phyloP scores from a whole-genome alignment of 2,113 vertebrate genomes.

The Cricetomys ansorgei region DNA sequence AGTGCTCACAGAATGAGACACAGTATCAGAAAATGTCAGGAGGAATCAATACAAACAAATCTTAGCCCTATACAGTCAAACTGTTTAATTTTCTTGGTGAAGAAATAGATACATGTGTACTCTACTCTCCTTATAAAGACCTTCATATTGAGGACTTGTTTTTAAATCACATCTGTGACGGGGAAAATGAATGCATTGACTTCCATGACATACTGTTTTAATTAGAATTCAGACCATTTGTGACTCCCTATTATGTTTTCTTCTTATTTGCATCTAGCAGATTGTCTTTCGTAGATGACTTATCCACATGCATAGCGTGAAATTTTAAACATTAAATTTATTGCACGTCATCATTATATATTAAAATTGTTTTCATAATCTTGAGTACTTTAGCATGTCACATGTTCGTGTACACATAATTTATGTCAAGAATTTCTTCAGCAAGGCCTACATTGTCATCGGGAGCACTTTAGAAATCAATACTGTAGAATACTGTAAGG shows the following conservation, averaged over 20 bases:
- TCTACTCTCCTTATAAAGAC: constrained; percentile 7
- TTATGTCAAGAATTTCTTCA: constrained; percentile 76
- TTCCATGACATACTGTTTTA: constrained; percentile 69
- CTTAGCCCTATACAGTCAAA: not conserved
- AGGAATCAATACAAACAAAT: not conserved
- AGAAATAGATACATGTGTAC: constrained; percentile 20
- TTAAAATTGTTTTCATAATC: constrained; percentile 77
- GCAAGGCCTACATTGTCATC: constrained; percentile 76
- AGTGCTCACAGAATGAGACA: not conserved
- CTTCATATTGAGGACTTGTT: not conserved
- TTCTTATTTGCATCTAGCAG: constrained; percentile 53
- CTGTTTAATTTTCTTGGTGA: not conserved
- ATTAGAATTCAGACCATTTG: constrained; percentile 70
- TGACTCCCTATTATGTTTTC: not conserved
- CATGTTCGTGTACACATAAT: constrained; percentile 72
- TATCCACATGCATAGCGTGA: constrained; percentile 55
- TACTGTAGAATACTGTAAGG: constrained; percentile 81
- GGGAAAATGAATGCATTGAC: not conserved
- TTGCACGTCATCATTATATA: constrained; percentile 62
- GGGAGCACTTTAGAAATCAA: constrained; percentile 85
- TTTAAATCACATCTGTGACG: not conserved
- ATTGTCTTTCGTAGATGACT: constrained; percentile 64
- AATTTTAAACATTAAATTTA: constrained; percentile 68
- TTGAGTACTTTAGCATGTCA: constrained; percentile 65
- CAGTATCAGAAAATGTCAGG: not conserved